Evolutionary conservation across 92 coral and sea anemone genomes (phyloP).

Genomic region (Epizoanthus stellaris): DNA sequence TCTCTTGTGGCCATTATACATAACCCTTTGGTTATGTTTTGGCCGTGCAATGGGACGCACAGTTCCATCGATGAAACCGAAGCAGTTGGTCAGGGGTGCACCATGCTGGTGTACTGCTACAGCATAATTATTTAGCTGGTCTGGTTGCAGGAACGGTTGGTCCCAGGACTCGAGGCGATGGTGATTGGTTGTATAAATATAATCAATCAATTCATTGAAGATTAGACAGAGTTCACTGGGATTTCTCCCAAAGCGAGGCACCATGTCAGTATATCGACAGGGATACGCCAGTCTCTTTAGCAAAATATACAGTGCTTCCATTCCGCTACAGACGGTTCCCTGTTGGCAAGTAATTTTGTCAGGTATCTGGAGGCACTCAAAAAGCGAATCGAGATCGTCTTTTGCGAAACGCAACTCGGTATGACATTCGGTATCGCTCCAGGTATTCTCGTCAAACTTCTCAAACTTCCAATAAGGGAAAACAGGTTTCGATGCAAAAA

Average conservation of each 20-base stretch:
- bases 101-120: conserved; percentile 48
- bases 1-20: conserved; percentile 1
- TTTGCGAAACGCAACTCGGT: conserved; percentile 48
- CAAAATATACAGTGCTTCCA: conserved; percentile 28
- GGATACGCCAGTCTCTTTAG: conserved; percentile 46
- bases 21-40: conserved; percentile 14
- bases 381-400: conserved; percentile 26
- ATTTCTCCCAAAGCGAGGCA: conserved; percentile 42
- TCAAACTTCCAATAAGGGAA: conserved; percentile 41
- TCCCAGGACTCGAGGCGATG: conserved; percentile 47
- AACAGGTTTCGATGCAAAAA: not conserved
- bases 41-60: conserved; percentile 42
- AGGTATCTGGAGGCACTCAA: conserved; percentile 35
- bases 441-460: conserved; percentile 2
- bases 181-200: conserved; percentile 23
- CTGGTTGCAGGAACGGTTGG: conserved; percentile 46
- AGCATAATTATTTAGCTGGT: conserved; percentile 35
- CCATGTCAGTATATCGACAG: conserved; percentile 50
- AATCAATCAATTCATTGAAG: conserved; percentile 40
- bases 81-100: conserved; percentile 41
- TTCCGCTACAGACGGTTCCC: conserved; percentile 32
- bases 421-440: conserved; percentile 41
- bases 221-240: conserved; percentile 51
- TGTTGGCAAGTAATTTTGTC: conserved; percentile 39
- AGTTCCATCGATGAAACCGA: conserved; percentile 22